A percentile compares a stretch with the other conserved stretches of the same genome.
phyloP scores from a whole-genome alignment of 2,888 invertebrate genomes.

The Labia minor region DNA sequence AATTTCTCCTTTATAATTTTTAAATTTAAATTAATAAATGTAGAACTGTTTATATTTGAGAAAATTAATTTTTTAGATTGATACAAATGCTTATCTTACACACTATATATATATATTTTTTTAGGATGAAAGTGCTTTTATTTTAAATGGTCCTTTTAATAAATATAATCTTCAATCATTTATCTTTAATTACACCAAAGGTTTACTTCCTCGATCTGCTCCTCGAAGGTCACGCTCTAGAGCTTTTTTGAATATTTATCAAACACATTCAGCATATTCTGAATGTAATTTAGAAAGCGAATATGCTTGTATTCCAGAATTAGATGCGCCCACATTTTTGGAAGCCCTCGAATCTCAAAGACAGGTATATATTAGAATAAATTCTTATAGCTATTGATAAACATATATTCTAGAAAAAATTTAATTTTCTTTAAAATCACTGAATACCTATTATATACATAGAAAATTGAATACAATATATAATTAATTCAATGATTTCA shows the following conservation, averaged over 20 bases:
- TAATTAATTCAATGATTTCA: too few species aligned
- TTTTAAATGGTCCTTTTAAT: background rate
- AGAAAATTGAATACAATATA: background rate
- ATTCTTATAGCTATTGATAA: too few species aligned
- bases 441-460: too few species aligned
- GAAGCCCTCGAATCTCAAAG: background rate
- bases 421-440: too few species aligned
- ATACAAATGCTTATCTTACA: too few species aligned
- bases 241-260: background rate
- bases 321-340: background rate
- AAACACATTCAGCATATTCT: background rate
- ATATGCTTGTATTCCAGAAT: background rate
- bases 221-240: background rate
- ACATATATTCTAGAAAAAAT: too few species aligned
- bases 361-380: background rate
- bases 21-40: too few species aligned
- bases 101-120: too few species aligned
- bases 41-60: too few species aligned
- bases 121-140: slow-evolving; percentile 17
- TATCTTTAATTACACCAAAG: background rate
- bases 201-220: background rate
- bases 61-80: too few species aligned
- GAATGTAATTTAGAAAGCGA: background rate
- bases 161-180: background rate
- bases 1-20: too few species aligned